Conservation (phyloP, 2,113 vertebrate species). For the Scatophagus argus region DNA sequence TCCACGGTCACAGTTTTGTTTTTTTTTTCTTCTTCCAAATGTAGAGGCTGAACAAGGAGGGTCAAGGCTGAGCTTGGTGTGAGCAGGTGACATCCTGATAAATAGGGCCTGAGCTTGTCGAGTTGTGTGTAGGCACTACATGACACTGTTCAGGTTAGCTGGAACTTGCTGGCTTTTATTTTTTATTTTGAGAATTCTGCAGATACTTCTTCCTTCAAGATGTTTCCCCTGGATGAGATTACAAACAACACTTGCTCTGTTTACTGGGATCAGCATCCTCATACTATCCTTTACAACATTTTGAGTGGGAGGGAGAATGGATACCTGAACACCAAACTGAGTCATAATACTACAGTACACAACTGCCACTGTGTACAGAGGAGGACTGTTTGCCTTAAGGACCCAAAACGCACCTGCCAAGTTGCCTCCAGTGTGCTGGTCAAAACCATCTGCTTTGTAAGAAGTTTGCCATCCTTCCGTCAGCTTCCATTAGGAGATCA, state of each 20-base stretch:
- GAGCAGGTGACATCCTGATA: conserved; percentile 70
- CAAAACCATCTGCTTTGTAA: conserved; percentile 87
- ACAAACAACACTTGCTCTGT: conserved; percentile 69
- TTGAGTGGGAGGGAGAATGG: conserved; percentile 76
- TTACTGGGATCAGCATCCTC: conserved; percentile 45
- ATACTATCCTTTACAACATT: conserved; percentile 86
- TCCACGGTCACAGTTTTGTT: conserved; percentile 62
- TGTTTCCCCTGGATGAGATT: conserved; percentile 43
- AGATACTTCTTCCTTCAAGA: neutral
- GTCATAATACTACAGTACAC: neutral
- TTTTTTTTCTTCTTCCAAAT: conserved; percentile 56
- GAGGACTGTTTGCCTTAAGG: conserved; percentile 79
- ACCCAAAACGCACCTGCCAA: conserved; percentile 80
- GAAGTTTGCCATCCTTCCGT: conserved; percentile 85
- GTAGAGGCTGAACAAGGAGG: conserved; percentile 34
- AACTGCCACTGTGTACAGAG: conserved; percentile 83
- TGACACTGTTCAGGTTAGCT: neutral
- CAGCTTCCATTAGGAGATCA: conserved; percentile 82
- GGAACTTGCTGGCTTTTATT: neutral
- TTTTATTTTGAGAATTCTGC: neutral
- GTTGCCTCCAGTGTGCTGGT: conserved; percentile 83
- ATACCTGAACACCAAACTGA: neutral
- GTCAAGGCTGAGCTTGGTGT: conserved; percentile 85
- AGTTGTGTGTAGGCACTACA: neutral
- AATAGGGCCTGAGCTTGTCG: conserved; percentile 63